Evolutionary conservation across 2,113 vertebrate genomes (phyloP), one percentile per base, ranked within the genome.

Genomic region (Rhea americana): DNA sequence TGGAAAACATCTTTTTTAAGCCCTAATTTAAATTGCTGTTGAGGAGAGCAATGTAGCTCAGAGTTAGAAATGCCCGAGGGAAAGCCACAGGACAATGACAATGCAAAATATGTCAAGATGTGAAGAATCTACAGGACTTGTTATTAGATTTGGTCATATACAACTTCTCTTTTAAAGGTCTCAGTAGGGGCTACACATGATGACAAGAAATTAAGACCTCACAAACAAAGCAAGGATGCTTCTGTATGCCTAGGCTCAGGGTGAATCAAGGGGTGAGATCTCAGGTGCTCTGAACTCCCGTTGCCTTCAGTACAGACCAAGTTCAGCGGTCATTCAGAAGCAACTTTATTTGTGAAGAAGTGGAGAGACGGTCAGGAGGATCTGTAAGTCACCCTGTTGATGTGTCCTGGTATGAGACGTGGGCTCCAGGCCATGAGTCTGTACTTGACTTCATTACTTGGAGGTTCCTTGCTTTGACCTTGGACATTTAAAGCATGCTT

Each of bases 281-380:
- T 47, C 7, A 7, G 17, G 17, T 30, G 35, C n/a, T 74, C n/a
- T 48, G 51, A 50, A 47, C 4, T 7, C 10, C 19, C 61, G 43
- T 55, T 55, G 24, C 3, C 19, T 43, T 39, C 28, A 22, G 79
- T 43, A 25, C 15, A 66, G 9, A 8, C 19, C 21, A 39, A 14
- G 53, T 58, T 70, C 9, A 55, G 37, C 9, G 50, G 19, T 26
- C 12, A 9, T 22, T 43, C 9, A 24, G 67, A 43, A 30, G 3
- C 0, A 4, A n/a, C n/a, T 77, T 80, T 56, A 5, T 22, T 58
- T 5, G 9, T 8, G 53, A 11, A 39, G 35, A 8, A 43, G n/a
- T 1, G 13, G 50, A 65, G 53, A 47, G 6, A 5, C 53, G 71
- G 56, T 26, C 0, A 0, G 62, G 37, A 17, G 35, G 4, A 13